Conservation (phyloP, 2,888 invertebrate genomes). For the Agrilus mali region DNA sequence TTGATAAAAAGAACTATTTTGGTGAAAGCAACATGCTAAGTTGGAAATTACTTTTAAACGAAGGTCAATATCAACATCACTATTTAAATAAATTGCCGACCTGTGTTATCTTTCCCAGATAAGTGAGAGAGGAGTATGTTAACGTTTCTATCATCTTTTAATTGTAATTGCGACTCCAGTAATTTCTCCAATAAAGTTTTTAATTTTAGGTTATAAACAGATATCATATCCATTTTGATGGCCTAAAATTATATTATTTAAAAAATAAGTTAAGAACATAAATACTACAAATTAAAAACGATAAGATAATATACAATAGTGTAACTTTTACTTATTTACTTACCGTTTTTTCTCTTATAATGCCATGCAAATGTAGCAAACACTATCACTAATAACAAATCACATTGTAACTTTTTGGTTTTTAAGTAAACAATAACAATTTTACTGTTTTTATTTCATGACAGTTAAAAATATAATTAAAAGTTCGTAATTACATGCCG, state of each 20-base stretch:
- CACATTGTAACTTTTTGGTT: too few species aligned
- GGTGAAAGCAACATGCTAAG: not conserved
- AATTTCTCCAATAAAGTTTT: conserved; percentile 45
- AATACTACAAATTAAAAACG: too few species aligned
- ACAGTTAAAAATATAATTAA: too few species aligned
- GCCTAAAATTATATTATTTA: not conserved
- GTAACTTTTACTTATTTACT: not conserved
- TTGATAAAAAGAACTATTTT: too few species aligned
- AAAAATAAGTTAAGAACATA: conserved; percentile 6
- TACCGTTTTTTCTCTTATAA: too few species aligned
- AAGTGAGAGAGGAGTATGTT: conserved; percentile 51
- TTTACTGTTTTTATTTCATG: too few species aligned
- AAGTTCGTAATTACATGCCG: too few species aligned
- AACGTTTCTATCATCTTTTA: conserved; percentile 49
- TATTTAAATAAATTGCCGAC: conserved; percentile 26
- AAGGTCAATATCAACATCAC: not conserved
- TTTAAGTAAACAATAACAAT: too few species aligned
- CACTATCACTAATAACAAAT: too few species aligned
- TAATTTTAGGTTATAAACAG: conserved; percentile 29
- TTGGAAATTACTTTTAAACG: not conserved
- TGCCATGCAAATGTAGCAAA: too few species aligned
- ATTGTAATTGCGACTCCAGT: conserved; percentile 43
- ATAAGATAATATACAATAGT: too few species aligned
- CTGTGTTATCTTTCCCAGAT: conserved; percentile 37
- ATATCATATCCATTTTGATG: conserved; percentile 6